A percentile compares a stretch with the other conserved stretches of the same genome.
Evolutionary conservation across 2,888 invertebrate species (phyloP).

Genomic region (Fabriciana adippe): DNA sequence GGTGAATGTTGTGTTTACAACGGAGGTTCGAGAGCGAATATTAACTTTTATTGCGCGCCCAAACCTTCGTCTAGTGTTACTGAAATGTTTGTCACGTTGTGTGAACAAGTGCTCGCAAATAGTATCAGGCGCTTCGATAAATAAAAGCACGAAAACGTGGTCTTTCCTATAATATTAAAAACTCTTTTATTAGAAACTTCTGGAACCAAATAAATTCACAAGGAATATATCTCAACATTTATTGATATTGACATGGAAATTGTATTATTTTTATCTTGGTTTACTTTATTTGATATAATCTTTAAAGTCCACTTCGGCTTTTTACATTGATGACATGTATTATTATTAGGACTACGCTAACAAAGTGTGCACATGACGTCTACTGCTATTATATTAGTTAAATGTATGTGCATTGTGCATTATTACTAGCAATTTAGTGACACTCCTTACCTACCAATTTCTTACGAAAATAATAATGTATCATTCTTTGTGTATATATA

Average conservation of each 20-base stretch:
- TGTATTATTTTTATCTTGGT: too few relatives aligned
- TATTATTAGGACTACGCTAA: neutral
- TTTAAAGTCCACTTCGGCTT: too few relatives aligned
- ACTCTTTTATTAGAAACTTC: too few relatives aligned
- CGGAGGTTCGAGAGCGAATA: slow-evolving; percentile 22
- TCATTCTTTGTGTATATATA: too few relatives aligned
- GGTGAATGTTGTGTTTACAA: slow-evolving; percentile 15
- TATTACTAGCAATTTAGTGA: too few relatives aligned
- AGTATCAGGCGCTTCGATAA: slow-evolving; percentile 50
- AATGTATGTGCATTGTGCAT: too few relatives aligned
- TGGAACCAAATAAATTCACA: too few relatives aligned
- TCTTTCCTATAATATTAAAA: neutral
- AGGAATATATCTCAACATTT: too few relatives aligned
- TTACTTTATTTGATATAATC: too few relatives aligned
- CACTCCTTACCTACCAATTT: too few relatives aligned
- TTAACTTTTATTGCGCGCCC: slow-evolving; percentile 21
- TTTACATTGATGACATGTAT: neutral
- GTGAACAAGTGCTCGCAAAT: slow-evolving; percentile 53
- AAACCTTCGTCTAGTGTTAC: slow-evolving; percentile 16
- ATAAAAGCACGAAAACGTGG: slow-evolving; percentile 43
- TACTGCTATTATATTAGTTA: neutral
- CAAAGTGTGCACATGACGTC: neutral
- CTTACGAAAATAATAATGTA: too few relatives aligned
- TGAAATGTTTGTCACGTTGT: slow-evolving; percentile 39
- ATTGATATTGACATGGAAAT: too few relatives aligned